Base-by-base conservation (phyloP, 2,797 vertebrate genomes). In the Myotis myotis region DNA sequence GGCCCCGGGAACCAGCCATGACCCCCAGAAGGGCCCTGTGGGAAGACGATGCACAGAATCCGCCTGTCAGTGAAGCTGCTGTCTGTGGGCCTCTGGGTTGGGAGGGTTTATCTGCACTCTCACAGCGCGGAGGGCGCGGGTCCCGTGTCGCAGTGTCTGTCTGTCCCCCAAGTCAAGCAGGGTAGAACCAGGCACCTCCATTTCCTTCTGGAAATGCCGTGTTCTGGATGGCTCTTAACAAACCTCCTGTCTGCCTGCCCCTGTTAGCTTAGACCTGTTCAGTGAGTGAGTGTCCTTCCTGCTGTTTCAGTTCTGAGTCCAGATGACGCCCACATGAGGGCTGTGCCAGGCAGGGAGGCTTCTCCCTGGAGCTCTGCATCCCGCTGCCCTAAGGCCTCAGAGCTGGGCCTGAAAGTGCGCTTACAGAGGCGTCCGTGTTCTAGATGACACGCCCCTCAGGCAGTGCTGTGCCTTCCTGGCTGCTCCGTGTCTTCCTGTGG, bases 101-200 rank as follows among this genome's bases (percentile, higher is more conserved):
- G 28, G 16, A 10, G 30, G 2, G 4, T 17, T 23, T n/a, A 0
- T 49, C 41, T 57, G 51, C 3, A 0, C n/a, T 25, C 44, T 0
- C 0, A 0, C 30, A 12, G 30, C 4, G 2, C 2, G 17, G 47
- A 47, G 16, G 76, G 36, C 49, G 4, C 0, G 0, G 2, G 23
- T 13, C 74, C 53, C 6, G 5, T 22, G 19, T n/a, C 25, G 0
- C 51, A 5, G 13, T 8, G 12, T 16, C 25, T 23, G 17, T 16
- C 25, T 41, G 2, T 9, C 41, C 28, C 36, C 44, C 5, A 0
- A 8, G 30, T 10, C 25, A 2, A 19, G 28, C 38, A 22, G 6
- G 15, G 82, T 55, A 19, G 15, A 3, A 5, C 16, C 30, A 13
- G 0, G 17, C 15, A 9, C 28, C 51, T 36, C 13, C 1, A 0